These are phyloP conservation scores for Axis porcinus DNA, from an alignment of 2,113 vertebrate genomes.

Conservation along the genomic window DNA sequence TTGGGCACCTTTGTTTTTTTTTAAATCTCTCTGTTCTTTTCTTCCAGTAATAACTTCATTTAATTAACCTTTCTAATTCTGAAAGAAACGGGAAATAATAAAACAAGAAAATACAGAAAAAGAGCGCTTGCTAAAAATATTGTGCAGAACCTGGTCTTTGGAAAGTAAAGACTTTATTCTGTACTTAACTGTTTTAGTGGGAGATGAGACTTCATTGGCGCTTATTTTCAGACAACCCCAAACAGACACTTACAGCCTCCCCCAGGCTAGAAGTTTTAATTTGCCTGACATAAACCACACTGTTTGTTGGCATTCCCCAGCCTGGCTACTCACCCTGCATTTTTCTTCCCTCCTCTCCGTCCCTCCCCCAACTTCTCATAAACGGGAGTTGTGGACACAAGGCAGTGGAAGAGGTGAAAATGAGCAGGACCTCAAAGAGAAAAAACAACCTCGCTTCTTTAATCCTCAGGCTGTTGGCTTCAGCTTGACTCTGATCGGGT, in stretches of 20 bases:
- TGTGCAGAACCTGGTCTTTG: background rate
- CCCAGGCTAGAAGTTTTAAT: background rate
- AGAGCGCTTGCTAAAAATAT: background rate
- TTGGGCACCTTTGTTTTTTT: background rate
- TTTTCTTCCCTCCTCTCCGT: background rate
- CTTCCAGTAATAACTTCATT: background rate
- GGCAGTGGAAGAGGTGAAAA: background rate
- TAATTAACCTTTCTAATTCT: background rate
- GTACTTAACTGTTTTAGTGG: background rate
- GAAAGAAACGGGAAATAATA: background rate
- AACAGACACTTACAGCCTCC: background rate
- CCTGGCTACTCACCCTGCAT: background rate
- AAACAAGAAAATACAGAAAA: background rate
- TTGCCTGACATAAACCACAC: background rate
- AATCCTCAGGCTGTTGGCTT: background rate
- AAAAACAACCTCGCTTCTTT: background rate
- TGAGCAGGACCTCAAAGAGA: background rate
- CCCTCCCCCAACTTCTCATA: background rate
- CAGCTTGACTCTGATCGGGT: background rate
- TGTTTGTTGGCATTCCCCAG: background rate
- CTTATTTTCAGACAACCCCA: background rate
- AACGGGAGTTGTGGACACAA: background rate
- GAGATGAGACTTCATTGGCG: background rate
- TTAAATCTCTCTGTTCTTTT: background rate
- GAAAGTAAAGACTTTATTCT: background rate